Evolutionary conservation across 1,140 invertebrate species (phyloP).

Genomic region (Tetragnatha versicolor): DNA sequence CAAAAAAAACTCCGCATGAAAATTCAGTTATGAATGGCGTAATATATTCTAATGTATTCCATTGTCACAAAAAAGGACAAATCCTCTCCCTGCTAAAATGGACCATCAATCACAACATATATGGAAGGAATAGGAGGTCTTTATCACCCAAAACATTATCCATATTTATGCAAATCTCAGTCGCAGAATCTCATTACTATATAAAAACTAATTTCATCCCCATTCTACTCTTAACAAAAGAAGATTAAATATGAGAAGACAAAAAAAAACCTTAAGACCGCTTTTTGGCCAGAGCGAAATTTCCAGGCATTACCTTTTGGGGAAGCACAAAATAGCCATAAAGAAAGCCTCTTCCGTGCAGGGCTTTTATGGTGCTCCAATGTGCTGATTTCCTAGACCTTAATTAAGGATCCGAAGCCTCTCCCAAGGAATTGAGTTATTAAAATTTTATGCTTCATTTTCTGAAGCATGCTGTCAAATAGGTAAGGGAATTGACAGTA

Average conservation of each 20-base stretch:
- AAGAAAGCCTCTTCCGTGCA: conserved; percentile 5
- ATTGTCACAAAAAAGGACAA: conserved; percentile 24
- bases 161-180: conserved; percentile 42
- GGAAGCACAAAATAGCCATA: conserved; percentile 6
- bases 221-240: conserved; percentile 13
- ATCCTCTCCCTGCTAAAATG: neutral
- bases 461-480: neutral
- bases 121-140: neutral
- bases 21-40: neutral
- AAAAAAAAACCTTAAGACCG: neutral
- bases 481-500: conserved; percentile 19
- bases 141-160: conserved; percentile 18
- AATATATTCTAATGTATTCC: conserved; percentile 38
- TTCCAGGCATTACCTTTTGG: neutral
- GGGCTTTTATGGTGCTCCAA: conserved; percentile 3
- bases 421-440: conserved; percentile 40
- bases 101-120: conserved; percentile 32
- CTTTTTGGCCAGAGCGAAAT: conserved; percentile 4
- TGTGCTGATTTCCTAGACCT: neutral
- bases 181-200: conserved; percentile 8
- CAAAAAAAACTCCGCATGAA: neutral
- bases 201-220: conserved; percentile 35
- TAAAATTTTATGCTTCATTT: conserved; percentile 37
- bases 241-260: conserved; percentile 34
- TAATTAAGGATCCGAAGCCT: conserved; percentile 35